Percentiles rank a stretch among this genome's conserved stretches.
Conservation (phyloP, 1,140 invertebrate genomes). For the Pseudomyrmex cubaensis region DNA sequence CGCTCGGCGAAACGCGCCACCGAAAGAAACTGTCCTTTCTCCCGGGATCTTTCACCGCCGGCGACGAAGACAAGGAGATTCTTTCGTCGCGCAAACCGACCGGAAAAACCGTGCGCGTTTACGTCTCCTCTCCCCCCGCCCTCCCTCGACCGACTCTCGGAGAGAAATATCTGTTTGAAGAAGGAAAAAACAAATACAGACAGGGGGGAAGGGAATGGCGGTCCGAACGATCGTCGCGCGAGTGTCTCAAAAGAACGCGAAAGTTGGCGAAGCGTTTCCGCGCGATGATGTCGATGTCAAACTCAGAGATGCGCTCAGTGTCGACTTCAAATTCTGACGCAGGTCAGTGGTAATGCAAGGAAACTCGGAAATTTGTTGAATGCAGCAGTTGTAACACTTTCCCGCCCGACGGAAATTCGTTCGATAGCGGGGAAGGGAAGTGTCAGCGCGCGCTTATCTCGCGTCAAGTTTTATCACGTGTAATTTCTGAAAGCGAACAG, state of each 20-base stretch:
- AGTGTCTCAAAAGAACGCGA: conserved; percentile 7
- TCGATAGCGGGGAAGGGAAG: background rate
- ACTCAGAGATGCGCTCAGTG: background rate
- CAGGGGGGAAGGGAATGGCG: background rate
- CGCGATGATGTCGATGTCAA: conserved; percentile 33
- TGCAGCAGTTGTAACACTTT: background rate
- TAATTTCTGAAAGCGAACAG: conserved; percentile 14
- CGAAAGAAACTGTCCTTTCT: conserved; percentile 56
- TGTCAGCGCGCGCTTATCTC: background rate
- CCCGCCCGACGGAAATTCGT: conserved; percentile 3
- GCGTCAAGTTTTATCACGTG: background rate
- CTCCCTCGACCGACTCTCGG: background rate
- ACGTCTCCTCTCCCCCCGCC: background rate
- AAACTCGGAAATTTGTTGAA: conserved; percentile 42
- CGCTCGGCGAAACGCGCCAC: conserved; percentile 56
- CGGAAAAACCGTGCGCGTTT: conserved; percentile 66
- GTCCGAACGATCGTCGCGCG: conserved; percentile 6
- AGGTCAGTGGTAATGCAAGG: background rate
- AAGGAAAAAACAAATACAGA: conserved; percentile 7
- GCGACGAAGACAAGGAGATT: conserved; percentile 39
- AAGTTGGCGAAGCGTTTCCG: conserved; percentile 17
- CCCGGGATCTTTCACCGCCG: conserved; percentile 16
- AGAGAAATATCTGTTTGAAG: background rate
- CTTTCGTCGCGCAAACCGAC: conserved; percentile 66
- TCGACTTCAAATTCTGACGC: conserved; percentile 19